phyloP scores from a whole-genome alignment of 2,797 vertebrate species.

The Merluccius polli region DNA sequence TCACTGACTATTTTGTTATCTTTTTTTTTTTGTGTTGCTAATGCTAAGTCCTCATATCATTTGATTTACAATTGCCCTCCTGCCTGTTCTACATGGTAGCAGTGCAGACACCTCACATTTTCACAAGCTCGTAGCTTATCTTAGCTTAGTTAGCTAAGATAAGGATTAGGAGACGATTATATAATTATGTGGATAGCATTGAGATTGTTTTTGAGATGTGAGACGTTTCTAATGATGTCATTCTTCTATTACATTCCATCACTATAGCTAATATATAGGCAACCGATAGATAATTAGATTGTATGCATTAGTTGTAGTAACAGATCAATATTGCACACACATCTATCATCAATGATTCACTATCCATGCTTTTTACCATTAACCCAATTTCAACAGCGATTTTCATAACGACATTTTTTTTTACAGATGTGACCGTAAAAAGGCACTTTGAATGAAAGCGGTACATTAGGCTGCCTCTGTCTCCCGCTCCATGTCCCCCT shows the following conservation, averaged over 20 bases:
- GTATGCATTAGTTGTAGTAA: neutral
- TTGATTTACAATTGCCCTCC: constrained; percentile 65
- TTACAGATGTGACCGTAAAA: neutral
- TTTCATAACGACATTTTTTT: constrained; percentile 26
- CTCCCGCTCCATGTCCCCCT: constrained; percentile 51
- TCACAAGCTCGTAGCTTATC: too few relatives aligned
- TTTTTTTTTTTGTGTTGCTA: neutral
- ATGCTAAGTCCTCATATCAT: constrained; percentile 37
- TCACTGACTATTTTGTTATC: neutral
- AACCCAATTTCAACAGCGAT: neutral
- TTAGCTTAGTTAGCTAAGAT: neutral
- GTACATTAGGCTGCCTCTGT: constrained; percentile 56
- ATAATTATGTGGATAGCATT: neutral
- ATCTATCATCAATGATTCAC: neutral
- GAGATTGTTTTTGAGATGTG: neutral
- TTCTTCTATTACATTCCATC: too few relatives aligned
- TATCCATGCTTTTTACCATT: neutral
- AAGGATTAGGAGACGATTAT: too few relatives aligned
- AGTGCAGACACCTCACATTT: neutral
- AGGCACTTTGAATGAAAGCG: constrained; percentile 70
- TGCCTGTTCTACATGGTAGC: constrained; percentile 34
- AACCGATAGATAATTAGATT: neutral
- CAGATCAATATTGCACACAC: neutral
- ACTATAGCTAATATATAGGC: neutral
- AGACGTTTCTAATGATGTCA: too few relatives aligned